A percentile compares a stretch with the other conserved stretches of the same genome.
These are phyloP conservation scores for Eledone cirrhosa DNA, from an alignment of 2,888 invertebrate species.

Conservation along the genomic window DNA sequence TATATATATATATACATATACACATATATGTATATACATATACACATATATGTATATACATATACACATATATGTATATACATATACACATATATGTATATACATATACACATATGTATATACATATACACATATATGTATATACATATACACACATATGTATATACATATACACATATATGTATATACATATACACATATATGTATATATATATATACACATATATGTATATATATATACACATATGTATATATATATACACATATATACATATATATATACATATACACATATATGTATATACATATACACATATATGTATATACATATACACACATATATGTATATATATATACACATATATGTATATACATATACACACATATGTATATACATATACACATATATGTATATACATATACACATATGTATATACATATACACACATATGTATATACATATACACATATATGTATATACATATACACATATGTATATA, in stretches of 20 bases:
- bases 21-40: too few relatives aligned
- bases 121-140: too few relatives aligned
- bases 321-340: not conserved
- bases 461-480: not conserved
- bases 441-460: not conserved
- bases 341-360: not conserved
- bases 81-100: too few relatives aligned
- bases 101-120: too few relatives aligned
- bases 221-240: not conserved
- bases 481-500: too few relatives aligned
- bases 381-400: not conserved
- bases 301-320: not conserved
- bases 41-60: too few relatives aligned
- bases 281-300: not conserved
- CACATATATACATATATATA: not conserved
- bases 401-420: not conserved
- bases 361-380: not conserved
- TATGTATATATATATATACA: not conserved
- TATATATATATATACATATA: too few relatives aligned
- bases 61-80: too few relatives aligned
- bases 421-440: not conserved
- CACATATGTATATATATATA: not conserved
- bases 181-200: not conserved
- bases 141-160: too few relatives aligned
- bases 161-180: too few relatives aligned